phyloP scores from a whole-genome alignment of 2,888 invertebrate genomes.

The Scelioninae gen. 2 region DNA sequence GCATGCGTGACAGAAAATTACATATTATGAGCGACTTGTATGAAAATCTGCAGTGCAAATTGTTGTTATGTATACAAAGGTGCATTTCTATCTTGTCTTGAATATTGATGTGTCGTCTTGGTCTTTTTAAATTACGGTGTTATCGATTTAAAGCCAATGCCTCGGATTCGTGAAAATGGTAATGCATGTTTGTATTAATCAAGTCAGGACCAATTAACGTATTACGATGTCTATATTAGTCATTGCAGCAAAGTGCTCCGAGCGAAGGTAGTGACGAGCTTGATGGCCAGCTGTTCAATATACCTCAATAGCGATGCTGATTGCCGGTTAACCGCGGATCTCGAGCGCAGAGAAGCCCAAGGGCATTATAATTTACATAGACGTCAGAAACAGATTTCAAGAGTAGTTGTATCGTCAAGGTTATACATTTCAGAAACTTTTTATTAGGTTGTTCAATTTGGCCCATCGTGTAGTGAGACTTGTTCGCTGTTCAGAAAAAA shows the following conservation, averaged over 20 bases:
- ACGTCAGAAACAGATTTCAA: constrained; percentile 54
- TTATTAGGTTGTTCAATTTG: constrained; percentile 14
- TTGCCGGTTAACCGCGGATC: constrained; percentile 57
- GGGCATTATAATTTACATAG: constrained; percentile 57
- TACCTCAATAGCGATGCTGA: constrained; percentile 58
- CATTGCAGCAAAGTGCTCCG: constrained; percentile 47
- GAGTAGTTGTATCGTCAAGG: constrained; percentile 31
- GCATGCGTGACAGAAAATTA: no score
- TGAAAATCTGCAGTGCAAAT: no score
- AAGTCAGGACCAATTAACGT: constrained; percentile 50
- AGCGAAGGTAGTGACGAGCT: constrained; percentile 54
- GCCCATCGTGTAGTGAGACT: no score
- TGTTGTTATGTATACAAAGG: no score
- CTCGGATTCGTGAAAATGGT: background rate
- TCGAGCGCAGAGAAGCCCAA: constrained; percentile 49
- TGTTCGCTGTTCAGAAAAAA: no score
- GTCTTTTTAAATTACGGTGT: no score
- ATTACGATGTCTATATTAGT: constrained; percentile 55
- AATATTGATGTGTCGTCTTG: no score
- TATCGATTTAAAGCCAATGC: no score
- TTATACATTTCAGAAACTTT: constrained; percentile 26
- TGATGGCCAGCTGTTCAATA: constrained; percentile 57
- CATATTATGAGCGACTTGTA: no score
- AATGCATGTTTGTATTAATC: constrained; percentile 41
- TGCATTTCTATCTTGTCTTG: no score